Percentiles rank a stretch among this genome's conserved stretches.
These are phyloP conservation scores for Dreissena rostriformis DNA, from an alignment of 1,140 invertebrate genomes.

Conservation along the genomic window DNA sequence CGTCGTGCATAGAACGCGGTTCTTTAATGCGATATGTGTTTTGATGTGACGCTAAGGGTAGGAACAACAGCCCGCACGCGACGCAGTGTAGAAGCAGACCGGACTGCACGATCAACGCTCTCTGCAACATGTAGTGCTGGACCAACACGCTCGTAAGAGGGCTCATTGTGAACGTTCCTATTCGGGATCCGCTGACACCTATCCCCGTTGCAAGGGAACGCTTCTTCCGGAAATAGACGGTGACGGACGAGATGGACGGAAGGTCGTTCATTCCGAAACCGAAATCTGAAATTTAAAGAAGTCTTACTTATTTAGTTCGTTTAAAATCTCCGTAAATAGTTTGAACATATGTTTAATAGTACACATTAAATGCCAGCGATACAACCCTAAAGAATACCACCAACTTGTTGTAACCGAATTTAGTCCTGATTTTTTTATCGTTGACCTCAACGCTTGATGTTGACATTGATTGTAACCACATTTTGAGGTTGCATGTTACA, in stretches of 20 bases:
- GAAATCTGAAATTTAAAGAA: constrained; percentile 22
- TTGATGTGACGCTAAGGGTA: neutral
- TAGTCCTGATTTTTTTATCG: too few species aligned
- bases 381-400: too few species aligned
- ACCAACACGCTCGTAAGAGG: constrained; percentile 85
- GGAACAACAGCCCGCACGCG: constrained; percentile 21
- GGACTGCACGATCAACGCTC: constrained; percentile 85
- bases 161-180: constrained; percentile 90
- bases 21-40: neutral
- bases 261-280: constrained; percentile 45
- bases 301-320: too few species aligned
- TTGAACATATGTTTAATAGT: too few species aligned
- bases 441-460: too few species aligned
- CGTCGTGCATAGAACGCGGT: too few species aligned
- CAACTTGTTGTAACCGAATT: too few species aligned
- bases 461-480: too few species aligned
- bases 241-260: constrained; percentile 37
- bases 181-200: constrained; percentile 96
- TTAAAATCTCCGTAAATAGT: too few species aligned
- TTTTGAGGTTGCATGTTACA: too few species aligned
- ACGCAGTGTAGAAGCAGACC: constrained; percentile 91
- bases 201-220: constrained; percentile 97
- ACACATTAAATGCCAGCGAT: too few species aligned
- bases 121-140: constrained; percentile 86
- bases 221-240: constrained; percentile 98